Conservation (phyloP, 2,888 invertebrate species). For the Drosophila multiciliata region DNA sequence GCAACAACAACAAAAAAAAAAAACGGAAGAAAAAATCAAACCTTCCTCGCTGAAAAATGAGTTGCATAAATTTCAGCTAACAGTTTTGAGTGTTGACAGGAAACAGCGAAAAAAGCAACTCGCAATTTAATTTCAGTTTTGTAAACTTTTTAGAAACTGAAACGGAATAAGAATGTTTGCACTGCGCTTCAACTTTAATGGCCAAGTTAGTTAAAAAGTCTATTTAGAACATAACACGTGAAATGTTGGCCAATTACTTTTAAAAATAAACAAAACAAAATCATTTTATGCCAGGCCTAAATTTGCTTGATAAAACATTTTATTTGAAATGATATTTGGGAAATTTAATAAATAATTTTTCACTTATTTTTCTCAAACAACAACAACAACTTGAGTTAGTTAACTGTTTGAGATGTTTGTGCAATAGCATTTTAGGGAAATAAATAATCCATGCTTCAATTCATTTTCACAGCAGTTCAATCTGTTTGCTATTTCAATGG, state of each 20-base stretch:
- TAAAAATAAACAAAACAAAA: not conserved
- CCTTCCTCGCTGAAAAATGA: slow-evolving; percentile 41
- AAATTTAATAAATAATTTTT: not conserved
- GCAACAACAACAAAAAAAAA: slow-evolving; percentile 17
- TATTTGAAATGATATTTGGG: not conserved
- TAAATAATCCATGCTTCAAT: slow-evolving; percentile 9
- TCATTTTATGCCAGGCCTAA: not conserved
- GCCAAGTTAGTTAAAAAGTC: not conserved
- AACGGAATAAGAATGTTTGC: not conserved
- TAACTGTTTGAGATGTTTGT: not conserved
- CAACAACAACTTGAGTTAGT: not conserved
- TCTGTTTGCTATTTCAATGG: slow-evolving; percentile 23
- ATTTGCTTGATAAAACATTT: not conserved
- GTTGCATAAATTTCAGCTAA: slow-evolving; percentile 53
- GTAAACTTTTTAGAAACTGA: not conserved
- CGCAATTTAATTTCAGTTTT: not conserved
- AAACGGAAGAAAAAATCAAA: not conserved
- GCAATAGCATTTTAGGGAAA: not conserved
- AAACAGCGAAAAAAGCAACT: slow-evolving; percentile 4
- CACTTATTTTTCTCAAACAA: not conserved
- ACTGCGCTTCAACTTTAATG: not conserved
- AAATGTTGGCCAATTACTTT: not conserved
- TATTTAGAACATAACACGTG: not conserved
- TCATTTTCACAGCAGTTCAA: slow-evolving; percentile 3
- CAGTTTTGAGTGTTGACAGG: slow-evolving; percentile 28